Percentiles rank a stretch among this genome's conserved stretches.
Evolutionary conservation across 2,113 vertebrate genomes (phyloP).

Genomic region (Cryptomyrus ogoouensis): DNA sequence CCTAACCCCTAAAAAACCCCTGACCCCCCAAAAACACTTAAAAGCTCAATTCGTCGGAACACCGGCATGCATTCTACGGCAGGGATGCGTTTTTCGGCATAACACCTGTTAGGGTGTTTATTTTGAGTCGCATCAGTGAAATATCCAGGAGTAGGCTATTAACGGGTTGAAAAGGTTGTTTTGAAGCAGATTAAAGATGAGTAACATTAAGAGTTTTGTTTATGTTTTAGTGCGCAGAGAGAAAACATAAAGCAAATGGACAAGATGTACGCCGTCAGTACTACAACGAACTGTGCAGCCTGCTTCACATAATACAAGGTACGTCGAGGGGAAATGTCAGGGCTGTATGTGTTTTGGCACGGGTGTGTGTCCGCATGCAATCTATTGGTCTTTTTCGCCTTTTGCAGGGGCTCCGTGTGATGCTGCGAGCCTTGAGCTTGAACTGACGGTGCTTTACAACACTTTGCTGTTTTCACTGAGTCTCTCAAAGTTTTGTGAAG

Average conservation of each 20-base stretch:
- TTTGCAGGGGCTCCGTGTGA: conserved; percentile 52
- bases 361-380: not conserved
- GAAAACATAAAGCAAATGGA: conserved; percentile 22
- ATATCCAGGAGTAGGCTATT: not conserved
- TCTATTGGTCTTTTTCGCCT: not conserved
- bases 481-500: conserved; percentile 41
- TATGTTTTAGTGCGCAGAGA: conserved; percentile 38
- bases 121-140: not conserved
- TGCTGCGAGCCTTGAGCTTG: conserved; percentile 44
- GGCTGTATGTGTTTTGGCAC: not conserved
- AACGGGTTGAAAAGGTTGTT: not conserved
- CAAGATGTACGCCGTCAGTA: conserved; percentile 33
- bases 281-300: conserved; percentile 51
- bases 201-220: not conserved
- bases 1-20: too few species aligned
- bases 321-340: not conserved
- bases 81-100: too few species aligned
- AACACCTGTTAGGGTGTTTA: too few species aligned
- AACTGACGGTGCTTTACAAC: conserved; percentile 58
- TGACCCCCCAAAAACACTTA: too few species aligned
- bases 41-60: too few species aligned
- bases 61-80: too few species aligned
- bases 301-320: conserved; percentile 64
- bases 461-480: conserved; percentile 43
- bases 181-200: not conserved